Percentiles rank a stretch among this genome's conserved stretches.
Evolutionary conservation across 2,888 invertebrate species (phyloP).

Genomic region (Glyphotaelius pellucidus): DNA sequence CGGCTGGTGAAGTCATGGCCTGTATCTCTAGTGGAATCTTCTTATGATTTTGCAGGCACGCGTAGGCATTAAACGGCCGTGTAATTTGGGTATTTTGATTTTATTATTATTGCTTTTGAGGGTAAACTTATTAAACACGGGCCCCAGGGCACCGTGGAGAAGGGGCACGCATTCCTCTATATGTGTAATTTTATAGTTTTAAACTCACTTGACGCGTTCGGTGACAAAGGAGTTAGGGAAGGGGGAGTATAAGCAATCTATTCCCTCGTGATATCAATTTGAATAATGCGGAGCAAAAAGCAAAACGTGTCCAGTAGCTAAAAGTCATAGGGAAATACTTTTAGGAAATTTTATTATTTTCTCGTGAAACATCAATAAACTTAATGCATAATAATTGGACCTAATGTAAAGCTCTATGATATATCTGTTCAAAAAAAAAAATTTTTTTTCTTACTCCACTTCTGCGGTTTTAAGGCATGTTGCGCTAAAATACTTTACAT

Average conservation of each 20-base stretch:
- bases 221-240: constrained; percentile 45
- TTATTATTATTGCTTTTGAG: constrained; percentile 46
- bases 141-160: background rate
- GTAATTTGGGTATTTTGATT: constrained; percentile 43
- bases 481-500: too few species aligned
- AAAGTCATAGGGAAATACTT: background rate
- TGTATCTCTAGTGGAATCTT: constrained; percentile 4
- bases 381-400: too few species aligned
- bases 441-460: too few species aligned
- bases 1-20: background rate
- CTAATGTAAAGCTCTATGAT: too few species aligned
- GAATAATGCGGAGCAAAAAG: background rate
- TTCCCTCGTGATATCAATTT: background rate
- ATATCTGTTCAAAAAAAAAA: too few species aligned
- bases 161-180: constrained; percentile 23
- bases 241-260: background rate
- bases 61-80: constrained; percentile 39
- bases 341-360: too few species aligned
- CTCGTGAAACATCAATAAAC: too few species aligned
- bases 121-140: constrained; percentile 56
- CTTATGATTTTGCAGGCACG: constrained; percentile 14
- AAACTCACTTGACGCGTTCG: constrained; percentile 49
- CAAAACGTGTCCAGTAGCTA: constrained; percentile 1
- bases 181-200: constrained; percentile 57
- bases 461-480: too few species aligned